phyloP scores from a whole-genome alignment of 92 coral and sea anemone species.

The Galaxea fascicularis region DNA sequence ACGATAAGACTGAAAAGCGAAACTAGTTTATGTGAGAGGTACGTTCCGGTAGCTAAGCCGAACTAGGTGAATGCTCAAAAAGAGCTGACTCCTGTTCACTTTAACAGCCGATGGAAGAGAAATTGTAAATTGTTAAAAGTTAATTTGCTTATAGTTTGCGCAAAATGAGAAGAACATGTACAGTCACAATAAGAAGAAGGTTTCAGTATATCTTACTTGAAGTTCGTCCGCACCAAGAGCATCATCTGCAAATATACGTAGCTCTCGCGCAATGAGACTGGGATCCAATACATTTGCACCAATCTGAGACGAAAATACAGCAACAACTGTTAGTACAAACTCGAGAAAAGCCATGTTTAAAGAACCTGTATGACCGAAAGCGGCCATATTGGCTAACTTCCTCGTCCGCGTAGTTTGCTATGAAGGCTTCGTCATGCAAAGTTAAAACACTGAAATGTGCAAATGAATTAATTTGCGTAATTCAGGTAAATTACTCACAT shows the following conservation, averaged over 20 bases:
- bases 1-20: too few relatives aligned
- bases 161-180: too few relatives aligned
- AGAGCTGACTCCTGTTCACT: too few relatives aligned
- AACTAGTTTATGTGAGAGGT: too few relatives aligned
- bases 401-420: neutral
- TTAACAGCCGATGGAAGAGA: too few relatives aligned
- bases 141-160: too few relatives aligned
- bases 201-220: conserved; percentile 26
- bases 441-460: neutral
- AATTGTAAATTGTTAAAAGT: too few relatives aligned
- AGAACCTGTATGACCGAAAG: neutral
- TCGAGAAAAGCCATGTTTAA: too few relatives aligned
- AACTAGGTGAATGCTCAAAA: too few relatives aligned
- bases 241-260: conserved; percentile 42
- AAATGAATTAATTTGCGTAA: neutral
- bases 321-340: neutral
- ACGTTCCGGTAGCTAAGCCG: too few relatives aligned
- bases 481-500: neutral
- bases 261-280: conserved; percentile 6
- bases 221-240: conserved; percentile 62
- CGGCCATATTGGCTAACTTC: conserved; percentile 3
- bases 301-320: neutral
- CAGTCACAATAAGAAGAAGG: too few relatives aligned
- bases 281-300: conserved; percentile 38
- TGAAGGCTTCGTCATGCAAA: too few relatives aligned